phyloP scores from a whole-genome alignment of 2,888 invertebrate genomes.

The Panorpa germanica region DNA sequence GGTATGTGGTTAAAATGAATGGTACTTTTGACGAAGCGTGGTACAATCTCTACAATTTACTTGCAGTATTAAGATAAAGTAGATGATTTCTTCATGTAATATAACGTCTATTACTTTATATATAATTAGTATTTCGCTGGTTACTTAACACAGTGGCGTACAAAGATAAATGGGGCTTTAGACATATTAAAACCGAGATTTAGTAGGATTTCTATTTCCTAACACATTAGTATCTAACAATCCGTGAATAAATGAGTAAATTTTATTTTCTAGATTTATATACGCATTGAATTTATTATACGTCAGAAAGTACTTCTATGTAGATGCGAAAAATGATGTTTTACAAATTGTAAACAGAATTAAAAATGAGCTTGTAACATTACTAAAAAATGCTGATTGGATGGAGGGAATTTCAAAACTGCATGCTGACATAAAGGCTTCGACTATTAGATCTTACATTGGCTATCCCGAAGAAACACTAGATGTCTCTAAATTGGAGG shows the following conservation, averaged over 20 bases:
- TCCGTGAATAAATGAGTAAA: constrained; percentile 4
- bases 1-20: constrained; percentile 23
- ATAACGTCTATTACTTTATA: too few species aligned
- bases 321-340: constrained; percentile 65
- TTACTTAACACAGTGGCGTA: too few species aligned
- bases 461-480: constrained; percentile 84
- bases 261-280: constrained; percentile 28
- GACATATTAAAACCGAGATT: too few species aligned
- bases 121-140: too few species aligned
- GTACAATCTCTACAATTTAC: too few species aligned
- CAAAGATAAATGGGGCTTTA: too few species aligned
- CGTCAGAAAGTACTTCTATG: constrained; percentile 72
- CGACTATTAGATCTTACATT: constrained; percentile 72
- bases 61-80: too few species aligned
- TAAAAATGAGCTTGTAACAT: constrained; percentile 60
- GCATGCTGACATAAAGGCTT: constrained; percentile 61
- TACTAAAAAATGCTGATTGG: constrained; percentile 68
- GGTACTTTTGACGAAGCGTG: neutral
- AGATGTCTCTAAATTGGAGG: constrained; percentile 57
- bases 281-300: constrained; percentile 64
- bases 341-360: constrained; percentile 79
- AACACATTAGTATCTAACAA: constrained; percentile 3
- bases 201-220: too few species aligned
- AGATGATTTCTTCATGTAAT: too few species aligned
- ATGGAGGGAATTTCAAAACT: constrained; percentile 73